Base-by-base conservation (phyloP, 2,797 vertebrate genomes). In the Botia kubotai region DNA sequence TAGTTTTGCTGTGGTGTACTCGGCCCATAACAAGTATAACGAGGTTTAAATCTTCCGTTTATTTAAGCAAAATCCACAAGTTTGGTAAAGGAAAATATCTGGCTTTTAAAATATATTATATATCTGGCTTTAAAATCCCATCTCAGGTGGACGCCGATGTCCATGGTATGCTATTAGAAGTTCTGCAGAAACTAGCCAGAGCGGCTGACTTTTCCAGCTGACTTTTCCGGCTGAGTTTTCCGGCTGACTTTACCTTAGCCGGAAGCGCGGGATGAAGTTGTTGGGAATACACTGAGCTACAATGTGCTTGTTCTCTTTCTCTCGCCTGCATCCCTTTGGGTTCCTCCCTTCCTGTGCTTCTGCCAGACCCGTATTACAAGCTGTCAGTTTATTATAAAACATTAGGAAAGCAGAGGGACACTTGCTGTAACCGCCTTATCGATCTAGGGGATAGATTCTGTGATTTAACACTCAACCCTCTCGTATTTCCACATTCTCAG, bases 371-470 rank as follows among this genome's bases (percentile, higher is more conserved):
- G 95, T 94, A 92, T 95, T 95, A 94, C 79, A 75, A 88, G 89
- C 94, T 95, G 94, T 94, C 95, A 94, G 93, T 95, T 95, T 95
- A 96, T 92, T 94, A 94, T 95, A 95, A 95, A 94, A 89, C 93
- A 95, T 93, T 90, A 93, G 95, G 92, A 95, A 95, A 96, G 94
- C 94, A 93, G 90, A 92, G 94, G 95, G 92, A 93, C 94, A 94
- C 95, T 95, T 94, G 95, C 94, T 93, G 94, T 94, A 95, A 90
- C 95, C 94, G 94, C 95, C 92, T 87, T 95, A 96, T 97, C 96
- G 96, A 91, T 94, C 93, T 92, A 91, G 88, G 87, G 94, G 95
- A 96, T 95, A 94, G 92, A 95, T 95, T 93, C 94, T 90, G 88
- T 97, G 97, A 98, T 97, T 97, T 97, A 97, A 92, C 94, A 93